Percentiles rank a stretch among this genome's conserved stretches.
Evolutionary conservation across 2,888 invertebrate genomes (phyloP).

Genomic region (Magallana nippona): DNA sequence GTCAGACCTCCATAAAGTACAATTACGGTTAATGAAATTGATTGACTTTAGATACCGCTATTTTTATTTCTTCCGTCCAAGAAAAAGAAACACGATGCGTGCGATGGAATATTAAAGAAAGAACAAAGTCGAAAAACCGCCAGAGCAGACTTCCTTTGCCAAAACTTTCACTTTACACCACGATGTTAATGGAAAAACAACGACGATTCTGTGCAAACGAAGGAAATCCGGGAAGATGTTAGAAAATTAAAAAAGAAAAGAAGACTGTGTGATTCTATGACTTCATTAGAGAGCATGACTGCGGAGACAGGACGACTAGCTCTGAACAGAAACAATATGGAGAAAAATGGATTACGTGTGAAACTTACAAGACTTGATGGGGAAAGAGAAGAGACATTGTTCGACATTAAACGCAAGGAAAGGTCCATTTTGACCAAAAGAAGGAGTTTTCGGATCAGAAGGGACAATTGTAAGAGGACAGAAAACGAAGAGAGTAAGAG

Average conservation of each 20-base stretch:
- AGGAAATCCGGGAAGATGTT: constrained; percentile 1
- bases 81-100: constrained; percentile 14
- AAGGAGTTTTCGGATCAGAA: constrained; percentile 25
- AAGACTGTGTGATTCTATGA: neutral
- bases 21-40: constrained; percentile 28
- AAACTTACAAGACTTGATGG: constrained; percentile 42
- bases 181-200: neutral
- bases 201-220: neutral
- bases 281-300: neutral
- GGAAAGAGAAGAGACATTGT: constrained; percentile 32
- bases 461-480: constrained; percentile 14
- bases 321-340: constrained; percentile 36
- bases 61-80: constrained; percentile 22
- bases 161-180: constrained; percentile 21
- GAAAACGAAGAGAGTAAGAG: neutral
- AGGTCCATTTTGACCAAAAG: constrained; percentile 13
- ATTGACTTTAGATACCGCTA: constrained; percentile 17
- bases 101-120: neutral
- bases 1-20: constrained; percentile 6
- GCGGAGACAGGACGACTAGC: constrained; percentile 4
- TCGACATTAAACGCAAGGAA: constrained; percentile 17
- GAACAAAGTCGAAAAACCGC: constrained; percentile 15
- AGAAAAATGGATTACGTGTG: constrained; percentile 37
- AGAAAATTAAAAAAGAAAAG: neutral
- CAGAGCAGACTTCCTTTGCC: neutral